Conservation (phyloP, 2,113 vertebrate genomes). For the Engystomops pustulosus region DNA sequence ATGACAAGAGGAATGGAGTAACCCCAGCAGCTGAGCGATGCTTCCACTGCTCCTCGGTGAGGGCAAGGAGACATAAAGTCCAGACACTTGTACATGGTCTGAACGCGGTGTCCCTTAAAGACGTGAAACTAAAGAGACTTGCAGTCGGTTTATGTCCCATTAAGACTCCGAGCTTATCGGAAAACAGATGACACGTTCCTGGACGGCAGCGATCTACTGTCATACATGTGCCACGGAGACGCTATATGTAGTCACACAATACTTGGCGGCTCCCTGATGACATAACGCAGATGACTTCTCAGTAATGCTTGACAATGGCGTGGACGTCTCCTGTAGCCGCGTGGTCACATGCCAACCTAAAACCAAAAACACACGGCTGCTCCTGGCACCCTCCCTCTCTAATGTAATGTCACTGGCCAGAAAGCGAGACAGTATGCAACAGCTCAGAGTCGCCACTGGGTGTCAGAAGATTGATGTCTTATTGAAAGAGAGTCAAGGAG, state of each 20-base stretch:
- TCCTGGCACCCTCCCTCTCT: not conserved
- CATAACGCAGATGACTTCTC: not conserved
- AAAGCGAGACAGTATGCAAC: slow-evolving; percentile 54
- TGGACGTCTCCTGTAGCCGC: slow-evolving; percentile 8
- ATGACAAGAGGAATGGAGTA: slow-evolving; percentile 49
- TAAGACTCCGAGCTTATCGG: not conserved
- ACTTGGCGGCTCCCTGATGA: not conserved
- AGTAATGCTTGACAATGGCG: not conserved
- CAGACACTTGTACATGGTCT: slow-evolving; percentile 44
- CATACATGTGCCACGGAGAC: not conserved
- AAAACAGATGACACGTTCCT: not conserved
- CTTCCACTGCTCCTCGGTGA: slow-evolving; percentile 4
- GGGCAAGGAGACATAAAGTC: slow-evolving; percentile 41
- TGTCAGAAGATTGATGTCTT: slow-evolving; percentile 69
- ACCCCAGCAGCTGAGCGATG: slow-evolving; percentile 36
- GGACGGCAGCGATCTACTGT: not conserved
- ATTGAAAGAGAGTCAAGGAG: slow-evolving; percentile 3
- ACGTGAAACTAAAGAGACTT: not conserved
- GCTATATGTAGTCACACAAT: not conserved
- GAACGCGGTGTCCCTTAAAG: slow-evolving; percentile 33
- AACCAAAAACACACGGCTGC: slow-evolving; percentile 7
- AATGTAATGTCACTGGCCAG: slow-evolving; percentile 1
- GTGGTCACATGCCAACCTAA: not conserved
- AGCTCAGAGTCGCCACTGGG: slow-evolving; percentile 67
- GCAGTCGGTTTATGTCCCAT: not conserved